Evolutionary conservation across 2,888 invertebrate genomes (phyloP), one percentile per base, ranked within the genome.

Genomic region (Seira ritae): DNA sequence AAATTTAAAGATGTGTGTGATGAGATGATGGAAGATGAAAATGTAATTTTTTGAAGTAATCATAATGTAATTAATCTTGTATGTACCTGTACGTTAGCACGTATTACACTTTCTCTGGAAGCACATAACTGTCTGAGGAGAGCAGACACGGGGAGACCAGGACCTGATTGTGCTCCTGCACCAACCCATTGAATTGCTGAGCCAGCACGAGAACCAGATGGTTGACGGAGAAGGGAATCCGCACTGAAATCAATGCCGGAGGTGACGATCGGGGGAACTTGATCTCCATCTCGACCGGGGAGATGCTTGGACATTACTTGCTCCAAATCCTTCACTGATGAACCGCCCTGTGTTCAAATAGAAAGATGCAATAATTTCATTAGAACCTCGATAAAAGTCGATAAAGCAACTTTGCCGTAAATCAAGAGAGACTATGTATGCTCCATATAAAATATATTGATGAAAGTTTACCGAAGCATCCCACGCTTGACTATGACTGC

Each of bases 251-350:
- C 97, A 0, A 97, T 96, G 0, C 90, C 90, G 22, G 89, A 87
- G 70, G 90, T 89, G 75, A 92, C 92, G 87, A 94, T 91, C 67
- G 93, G 92, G 0, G 96, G 96, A 77, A 76, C 87, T 68, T 85
- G 87, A 46, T 89, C 88, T 46, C 73, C 77, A 46, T 88, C 88
- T 23, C 89, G 86, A 2, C 89, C 89, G n/a, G 92, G 91, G 80
- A 98, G 92, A 92, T 98, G 98, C 90, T 97, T 97, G 20, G 98
- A 97, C 98, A 98, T 98, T 67, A 97, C 98, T 90, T 97, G 97
- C 91, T 98, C 98, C 88, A 98, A 92, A 90, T 98, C 97, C 91
- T 97, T 96, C 0, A 97, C 97, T 0, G 96, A 95, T 0, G 92
- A 90, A 4, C 91, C 91, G 0, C 89, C 90, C 81, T 89, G 65